A percentile compares a stretch with the other conserved stretches of the same genome.
phyloP scores from a whole-genome alignment of 2,888 invertebrate species.

The Dasysyrphus tricinctus region DNA sequence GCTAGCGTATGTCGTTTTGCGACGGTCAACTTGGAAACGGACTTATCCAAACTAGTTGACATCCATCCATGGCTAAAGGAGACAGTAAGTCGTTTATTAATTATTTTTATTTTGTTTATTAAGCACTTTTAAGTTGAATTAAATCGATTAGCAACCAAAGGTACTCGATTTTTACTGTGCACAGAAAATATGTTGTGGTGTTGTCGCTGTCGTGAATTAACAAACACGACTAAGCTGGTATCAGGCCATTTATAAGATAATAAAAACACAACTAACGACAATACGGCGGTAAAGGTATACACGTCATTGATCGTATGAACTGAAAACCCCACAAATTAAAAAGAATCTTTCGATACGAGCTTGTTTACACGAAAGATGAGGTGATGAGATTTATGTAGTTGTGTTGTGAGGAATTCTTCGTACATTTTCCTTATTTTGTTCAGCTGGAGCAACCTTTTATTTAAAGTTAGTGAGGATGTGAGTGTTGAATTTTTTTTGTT shows the following conservation, averaged over 20 bases:
- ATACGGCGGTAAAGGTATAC: not conserved
- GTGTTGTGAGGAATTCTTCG: conserved; percentile 16
- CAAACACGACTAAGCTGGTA: conserved; percentile 39
- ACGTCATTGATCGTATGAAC: conserved; percentile 71
- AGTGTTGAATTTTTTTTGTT: not conserved
- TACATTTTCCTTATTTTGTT: not conserved
- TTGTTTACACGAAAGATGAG: conserved; percentile 66
- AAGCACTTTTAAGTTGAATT: conserved; percentile 8
- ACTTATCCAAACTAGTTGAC: conserved; percentile 89
- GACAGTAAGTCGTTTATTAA: conserved; percentile 84
- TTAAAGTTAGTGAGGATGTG: not conserved
- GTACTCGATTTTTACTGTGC: conserved; percentile 7
- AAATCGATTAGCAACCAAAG: conserved; percentile 1
- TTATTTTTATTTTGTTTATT: conserved; percentile 9
- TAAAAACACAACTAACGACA: conserved; percentile 34
- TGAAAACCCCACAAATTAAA: conserved; percentile 6
- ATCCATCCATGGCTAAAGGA: conserved; percentile 94
- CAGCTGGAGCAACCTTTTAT: not conserved
- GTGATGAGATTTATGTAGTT: conserved; percentile 55
- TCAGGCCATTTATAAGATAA: conserved; percentile 49
- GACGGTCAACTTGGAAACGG: conserved; percentile 89
- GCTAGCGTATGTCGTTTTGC: conserved; percentile 92
- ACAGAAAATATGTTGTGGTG: not conserved
- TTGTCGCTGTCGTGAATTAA: conserved; percentile 13
- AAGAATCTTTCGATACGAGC: conserved; percentile 63